Evolutionary conservation across 2,888 invertebrate genomes (phyloP).

Genomic region (Drosophila buzzatii): DNA sequence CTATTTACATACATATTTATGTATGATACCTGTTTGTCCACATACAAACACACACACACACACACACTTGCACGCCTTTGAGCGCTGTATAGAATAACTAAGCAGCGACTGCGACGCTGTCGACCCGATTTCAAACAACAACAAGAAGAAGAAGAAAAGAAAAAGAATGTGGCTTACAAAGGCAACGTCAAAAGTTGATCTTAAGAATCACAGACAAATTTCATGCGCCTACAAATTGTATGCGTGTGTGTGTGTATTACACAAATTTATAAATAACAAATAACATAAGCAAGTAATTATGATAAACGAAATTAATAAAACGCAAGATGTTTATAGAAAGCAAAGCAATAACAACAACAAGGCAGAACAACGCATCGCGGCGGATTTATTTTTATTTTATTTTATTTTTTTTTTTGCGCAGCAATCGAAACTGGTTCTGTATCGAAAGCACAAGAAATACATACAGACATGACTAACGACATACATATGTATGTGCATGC

Average conservation of each 20-base stretch:
- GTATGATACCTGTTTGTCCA: conserved; percentile 53
- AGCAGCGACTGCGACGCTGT: conserved; percentile 53
- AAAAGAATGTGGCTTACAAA: conserved; percentile 22
- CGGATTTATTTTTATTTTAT: background rate
- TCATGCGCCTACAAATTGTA: conserved; percentile 8
- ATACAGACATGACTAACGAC: background rate
- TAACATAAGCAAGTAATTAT: conserved; percentile 4
- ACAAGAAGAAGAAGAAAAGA: conserved; percentile 12
- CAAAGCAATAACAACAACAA: conserved; percentile 22
- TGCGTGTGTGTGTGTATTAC: conserved; percentile 20
- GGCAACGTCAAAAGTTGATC: conserved; percentile 31
- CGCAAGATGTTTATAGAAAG: conserved; percentile 16
- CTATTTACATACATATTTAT: conserved; percentile 29
- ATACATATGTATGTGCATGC: background rate
- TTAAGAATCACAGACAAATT: conserved; percentile 26
- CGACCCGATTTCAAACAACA: conserved; percentile 68
- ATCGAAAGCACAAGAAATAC: conserved; percentile 24
- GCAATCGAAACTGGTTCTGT: conserved; percentile 50
- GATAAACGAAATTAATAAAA: background rate
- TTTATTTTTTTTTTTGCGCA: conserved; percentile 39
- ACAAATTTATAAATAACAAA: conserved; percentile 10
- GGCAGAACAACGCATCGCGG: background rate
- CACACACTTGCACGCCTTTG: conserved; percentile 13
- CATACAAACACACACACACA: conserved; percentile 20
- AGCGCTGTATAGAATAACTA: conserved; percentile 66